A percentile compares a stretch with the other conserved stretches of the same genome.
Evolutionary conservation across 2,888 invertebrate genomes (phyloP).

Genomic region (Lutraria lutraria): DNA sequence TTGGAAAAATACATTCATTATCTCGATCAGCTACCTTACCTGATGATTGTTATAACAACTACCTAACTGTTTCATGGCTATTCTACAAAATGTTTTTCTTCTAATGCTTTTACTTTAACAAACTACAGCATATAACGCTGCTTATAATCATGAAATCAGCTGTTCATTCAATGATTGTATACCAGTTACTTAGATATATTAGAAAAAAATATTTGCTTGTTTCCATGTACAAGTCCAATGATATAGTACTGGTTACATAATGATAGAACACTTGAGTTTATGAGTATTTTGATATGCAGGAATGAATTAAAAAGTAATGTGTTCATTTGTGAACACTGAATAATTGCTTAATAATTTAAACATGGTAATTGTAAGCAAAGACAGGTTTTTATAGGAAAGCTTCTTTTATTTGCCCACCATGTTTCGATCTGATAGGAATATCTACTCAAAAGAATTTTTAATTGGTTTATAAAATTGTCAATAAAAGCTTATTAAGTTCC

Average conservation of each 20-base stretch:
- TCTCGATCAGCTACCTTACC: too few relatives aligned
- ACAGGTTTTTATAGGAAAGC: not conserved
- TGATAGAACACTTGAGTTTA: not conserved
- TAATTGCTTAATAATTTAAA: not conserved
- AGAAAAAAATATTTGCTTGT: not conserved
- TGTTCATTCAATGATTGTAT: not conserved
- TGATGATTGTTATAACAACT: too few relatives aligned
- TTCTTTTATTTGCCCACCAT: not conserved
- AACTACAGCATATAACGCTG: not conserved
- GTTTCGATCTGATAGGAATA: not conserved
- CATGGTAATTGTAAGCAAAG: not conserved
- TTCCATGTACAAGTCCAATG: not conserved
- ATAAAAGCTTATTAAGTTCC: not conserved
- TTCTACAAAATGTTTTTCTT: too few relatives aligned
- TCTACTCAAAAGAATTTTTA: not conserved
- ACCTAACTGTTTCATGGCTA: too few relatives aligned
- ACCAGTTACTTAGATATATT: not conserved
- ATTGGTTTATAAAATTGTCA: not conserved
- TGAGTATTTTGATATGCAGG: not conserved
- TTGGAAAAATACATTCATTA: too few relatives aligned
- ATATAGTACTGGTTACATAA: not conserved
- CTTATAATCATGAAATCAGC: not conserved
- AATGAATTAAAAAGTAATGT: not conserved
- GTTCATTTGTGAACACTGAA: not conserved
- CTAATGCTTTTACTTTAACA: too few relatives aligned